A percentile compares a stretch with the other conserved stretches of the same genome.
Evolutionary conservation across 2,113 vertebrate species (phyloP).

Genomic region (Promerops cafer): DNA sequence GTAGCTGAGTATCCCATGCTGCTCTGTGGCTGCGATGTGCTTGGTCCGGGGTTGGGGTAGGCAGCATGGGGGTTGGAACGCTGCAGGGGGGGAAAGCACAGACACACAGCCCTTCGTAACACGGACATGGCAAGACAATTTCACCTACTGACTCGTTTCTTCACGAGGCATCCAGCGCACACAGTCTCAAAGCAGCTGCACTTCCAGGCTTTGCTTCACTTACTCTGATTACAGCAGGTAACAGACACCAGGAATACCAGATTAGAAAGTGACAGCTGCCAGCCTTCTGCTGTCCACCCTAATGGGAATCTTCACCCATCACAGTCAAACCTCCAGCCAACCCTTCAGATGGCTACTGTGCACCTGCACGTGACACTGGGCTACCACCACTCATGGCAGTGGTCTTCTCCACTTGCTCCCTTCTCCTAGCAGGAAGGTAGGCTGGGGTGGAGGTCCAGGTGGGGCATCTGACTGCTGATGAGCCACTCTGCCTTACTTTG

Average conservation of each 20-base stretch:
- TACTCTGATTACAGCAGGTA: not conserved
- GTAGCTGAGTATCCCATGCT: slow-evolving; percentile 99
- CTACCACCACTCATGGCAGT: accelerated
- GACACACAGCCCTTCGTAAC: not conserved
- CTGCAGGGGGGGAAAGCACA: slow-evolving; percentile 66
- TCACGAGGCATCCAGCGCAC: not conserved
- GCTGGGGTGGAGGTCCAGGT: not conserved
- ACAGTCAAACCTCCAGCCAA: not conserved
- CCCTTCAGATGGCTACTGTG: not conserved
- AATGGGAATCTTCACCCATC: not conserved
- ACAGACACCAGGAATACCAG: not conserved
- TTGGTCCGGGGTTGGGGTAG: slow-evolving; percentile 99
- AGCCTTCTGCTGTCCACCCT: not conserved
- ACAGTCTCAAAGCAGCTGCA: not conserved
- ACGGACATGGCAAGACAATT: accelerated
- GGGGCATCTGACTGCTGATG: not conserved
- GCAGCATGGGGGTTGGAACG: slow-evolving; percentile 99
- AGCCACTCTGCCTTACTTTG: not conserved
- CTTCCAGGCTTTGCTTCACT: not conserved
- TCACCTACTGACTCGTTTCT: accelerated
- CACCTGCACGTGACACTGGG: accelerated
- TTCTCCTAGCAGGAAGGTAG: not conserved
- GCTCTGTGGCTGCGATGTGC: slow-evolving; percentile 98
- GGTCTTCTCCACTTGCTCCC: not conserved
- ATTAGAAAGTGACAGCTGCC: not conserved